Base-by-base conservation (phyloP, 2,113 vertebrate species). In the Propithecus coquereli region DNA sequence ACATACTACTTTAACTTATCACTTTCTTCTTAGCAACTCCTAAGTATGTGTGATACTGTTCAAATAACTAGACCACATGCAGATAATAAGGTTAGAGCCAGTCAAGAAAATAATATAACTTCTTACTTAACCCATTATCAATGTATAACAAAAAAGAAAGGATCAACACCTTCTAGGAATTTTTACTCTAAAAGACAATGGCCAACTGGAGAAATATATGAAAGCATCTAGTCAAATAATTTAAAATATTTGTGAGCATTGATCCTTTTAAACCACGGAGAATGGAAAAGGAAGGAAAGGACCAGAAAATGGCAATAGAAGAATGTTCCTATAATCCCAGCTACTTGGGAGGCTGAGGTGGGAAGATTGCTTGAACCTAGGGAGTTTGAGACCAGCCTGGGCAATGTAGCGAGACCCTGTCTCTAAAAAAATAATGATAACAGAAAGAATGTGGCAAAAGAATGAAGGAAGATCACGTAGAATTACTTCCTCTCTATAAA, bases 301-400 rank as follows among this genome's bases (percentile, higher is more conserved):
- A 81, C n/a, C 47, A 96, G 90, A 85, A 95, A 87, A 74, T 52
- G 45, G 43, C 68, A 96, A 61, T 25, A 45, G 68, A 90, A 90
- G 9, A 84, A 83, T 81, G 47, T 20, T 40, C 11, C 61, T 30
- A 63, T 63, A 63, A 30, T 63, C 27, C 61, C 61, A 63, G 61
- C 61, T 63, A 30, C 61, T 63, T 25, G 10, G 27, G 61, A 63
- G 25, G 61, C 27, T 30, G 10, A 63, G 61, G 61, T 30, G 27
- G 25, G 11, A 63, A 27, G 27, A 63, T 63, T 30, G 61, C 61
- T 63, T 63, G 61, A 63, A 27, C 25, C 61, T 4, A 63, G 27
- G 61, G 27, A 63, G 61, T 63, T 63, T 63, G 61, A 63, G 25
- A 63, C 61, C 27, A 30, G 25, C 25, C 27, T 30, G 11, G 61